A percentile compares a stretch with the other conserved stretches of the same genome.
phyloP scores from a whole-genome alignment of 2,797 vertebrate species.

The Sebastes oblongus region DNA sequence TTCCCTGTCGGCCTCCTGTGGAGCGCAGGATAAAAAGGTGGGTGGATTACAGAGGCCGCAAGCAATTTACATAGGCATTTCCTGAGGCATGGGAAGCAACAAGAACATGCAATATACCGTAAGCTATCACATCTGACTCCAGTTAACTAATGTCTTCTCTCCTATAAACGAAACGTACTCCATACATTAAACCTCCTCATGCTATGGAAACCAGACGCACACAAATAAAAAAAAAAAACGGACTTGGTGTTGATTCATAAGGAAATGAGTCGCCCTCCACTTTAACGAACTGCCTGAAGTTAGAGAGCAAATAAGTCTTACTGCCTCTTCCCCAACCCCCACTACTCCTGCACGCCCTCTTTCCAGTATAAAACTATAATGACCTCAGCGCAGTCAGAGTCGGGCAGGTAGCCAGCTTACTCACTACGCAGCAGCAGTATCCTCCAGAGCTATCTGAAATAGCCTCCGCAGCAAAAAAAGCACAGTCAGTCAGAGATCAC shows the following conservation, averaged over 20 bases:
- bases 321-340: constrained; percentile 8
- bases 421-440: constrained; percentile 46
- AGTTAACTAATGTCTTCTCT: constrained; percentile 4
- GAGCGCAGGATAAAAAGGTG: constrained; percentile 28
- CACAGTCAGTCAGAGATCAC: constrained; percentile 65
- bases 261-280: constrained; percentile 12
- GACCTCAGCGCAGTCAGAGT: constrained; percentile 62
- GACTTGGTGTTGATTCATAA: neutral
- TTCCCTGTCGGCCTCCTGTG: constrained; percentile 9
- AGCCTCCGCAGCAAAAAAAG: constrained; percentile 36
- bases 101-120: neutral
- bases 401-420: constrained; percentile 72
- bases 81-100: constrained; percentile 29
- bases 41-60: constrained; percentile 17
- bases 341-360: constrained; percentile 3
- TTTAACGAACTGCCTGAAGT: constrained; percentile 39
- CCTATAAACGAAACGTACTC: neutral
- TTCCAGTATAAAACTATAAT: constrained; percentile 58
- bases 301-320: constrained; percentile 21
- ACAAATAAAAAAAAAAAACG: neutral
- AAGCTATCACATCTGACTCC: constrained; percentile 31
- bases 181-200: neutral
- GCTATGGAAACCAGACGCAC: constrained; percentile 2
- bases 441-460: constrained; percentile 58
- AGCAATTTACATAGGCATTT: constrained; percentile 43